These are phyloP conservation scores for Lamproptera curius DNA, from an alignment of 2,888 invertebrate species.

Conservation along the genomic window DNA sequence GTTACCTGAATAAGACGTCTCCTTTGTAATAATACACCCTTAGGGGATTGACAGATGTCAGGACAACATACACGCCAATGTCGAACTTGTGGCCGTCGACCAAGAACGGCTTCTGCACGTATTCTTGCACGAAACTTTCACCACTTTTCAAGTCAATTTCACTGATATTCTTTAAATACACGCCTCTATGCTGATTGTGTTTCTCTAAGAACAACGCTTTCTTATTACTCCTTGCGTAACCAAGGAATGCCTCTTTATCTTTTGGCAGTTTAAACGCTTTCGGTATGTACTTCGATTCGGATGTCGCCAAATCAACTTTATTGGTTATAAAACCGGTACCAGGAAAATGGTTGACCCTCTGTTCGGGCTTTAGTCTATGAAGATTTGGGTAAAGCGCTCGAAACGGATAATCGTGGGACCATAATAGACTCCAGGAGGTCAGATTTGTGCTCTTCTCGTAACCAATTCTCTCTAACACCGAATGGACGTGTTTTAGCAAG, in stretches of 20 bases:
- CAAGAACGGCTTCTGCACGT: constrained; percentile 90
- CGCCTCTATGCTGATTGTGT: constrained; percentile 93
- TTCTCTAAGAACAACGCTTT: constrained; percentile 92
- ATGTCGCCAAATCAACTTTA: constrained; percentile 91
- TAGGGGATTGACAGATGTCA: constrained; percentile 94
- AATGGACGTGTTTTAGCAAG: constrained; percentile 88
- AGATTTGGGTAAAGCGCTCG: constrained; percentile 67
- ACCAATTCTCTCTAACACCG: constrained; percentile 86
- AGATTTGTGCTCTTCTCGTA: constrained; percentile 78
- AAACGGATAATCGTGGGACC: constrained; percentile 97
- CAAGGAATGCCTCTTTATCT: constrained; percentile 82
- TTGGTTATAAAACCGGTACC: constrained; percentile 96
- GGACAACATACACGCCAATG: constrained; percentile 94
- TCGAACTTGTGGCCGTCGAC: constrained; percentile 98
- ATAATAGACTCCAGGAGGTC: constrained; percentile 90
- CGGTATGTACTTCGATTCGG: constrained; percentile 88
- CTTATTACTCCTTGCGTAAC: constrained; percentile 82
- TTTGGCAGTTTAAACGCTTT: constrained; percentile 92
- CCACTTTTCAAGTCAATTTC: constrained; percentile 84
- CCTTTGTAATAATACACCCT: constrained; percentile 93
- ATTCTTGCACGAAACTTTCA: constrained; percentile 94
- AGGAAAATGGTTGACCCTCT: constrained; percentile 95
- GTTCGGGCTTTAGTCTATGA: constrained; percentile 82
- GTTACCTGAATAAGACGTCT: constrained; percentile 90
- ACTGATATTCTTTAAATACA: constrained; percentile 83